phyloP scores from a whole-genome alignment of 2,888 invertebrate genomes.

The Cepaea hortensis region DNA sequence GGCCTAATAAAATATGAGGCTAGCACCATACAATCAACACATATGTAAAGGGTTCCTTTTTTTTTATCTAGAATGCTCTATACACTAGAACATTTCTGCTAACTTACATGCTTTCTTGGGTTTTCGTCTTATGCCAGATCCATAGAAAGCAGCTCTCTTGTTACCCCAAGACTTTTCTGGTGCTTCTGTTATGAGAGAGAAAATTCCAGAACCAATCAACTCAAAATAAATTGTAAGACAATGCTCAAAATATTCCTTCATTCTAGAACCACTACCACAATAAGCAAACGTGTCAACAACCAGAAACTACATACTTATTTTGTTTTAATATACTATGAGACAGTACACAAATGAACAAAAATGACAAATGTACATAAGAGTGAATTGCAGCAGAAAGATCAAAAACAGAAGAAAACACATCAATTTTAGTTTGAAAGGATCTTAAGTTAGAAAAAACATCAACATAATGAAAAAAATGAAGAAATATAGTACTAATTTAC shows the following conservation, averaged over 20 bases:
- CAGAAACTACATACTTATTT: neutral
- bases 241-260: neutral
- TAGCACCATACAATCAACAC: too few relatives aligned
- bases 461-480: too few relatives aligned
- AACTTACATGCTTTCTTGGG: constrained; percentile 43
- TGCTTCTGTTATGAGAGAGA: constrained; percentile 29
- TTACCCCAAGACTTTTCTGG: constrained; percentile 47
- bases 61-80: too few relatives aligned
- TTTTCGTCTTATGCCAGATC: constrained; percentile 45
- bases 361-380: neutral
- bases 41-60: too few relatives aligned
- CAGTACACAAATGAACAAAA: neutral
- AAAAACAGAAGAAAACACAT: too few relatives aligned
- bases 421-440: too few relatives aligned
- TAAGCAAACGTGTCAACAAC: neutral
- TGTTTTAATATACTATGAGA: neutral
- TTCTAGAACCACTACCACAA: neutral
- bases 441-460: too few relatives aligned
- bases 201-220: neutral
- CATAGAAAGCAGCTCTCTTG: constrained; percentile 44
- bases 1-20: too few relatives aligned
- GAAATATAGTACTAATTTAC: too few relatives aligned
- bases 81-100: neutral
- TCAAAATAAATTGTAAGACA: neutral
- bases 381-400: too few relatives aligned